Conservation (phyloP, 2,113 vertebrate species). For the Vulpes vulpes region DNA sequence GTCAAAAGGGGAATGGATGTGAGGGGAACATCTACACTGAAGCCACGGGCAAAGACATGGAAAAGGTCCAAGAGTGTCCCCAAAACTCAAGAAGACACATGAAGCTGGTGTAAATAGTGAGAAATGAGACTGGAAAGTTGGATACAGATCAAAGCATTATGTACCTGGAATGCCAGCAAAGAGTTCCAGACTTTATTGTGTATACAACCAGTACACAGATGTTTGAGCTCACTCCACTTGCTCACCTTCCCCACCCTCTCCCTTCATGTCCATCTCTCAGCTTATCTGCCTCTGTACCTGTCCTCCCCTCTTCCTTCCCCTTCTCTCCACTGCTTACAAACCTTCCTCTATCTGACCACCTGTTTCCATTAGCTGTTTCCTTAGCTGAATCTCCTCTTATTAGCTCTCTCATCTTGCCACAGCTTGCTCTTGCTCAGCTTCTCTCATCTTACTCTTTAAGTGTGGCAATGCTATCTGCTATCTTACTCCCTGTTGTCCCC, state of each 20-base stretch:
- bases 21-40: background rate
- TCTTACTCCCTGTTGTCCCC: background rate
- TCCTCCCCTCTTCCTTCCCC: background rate
- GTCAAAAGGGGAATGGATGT: background rate
- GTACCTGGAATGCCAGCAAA: background rate
- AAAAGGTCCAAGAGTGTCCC: background rate
- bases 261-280: accelerated
- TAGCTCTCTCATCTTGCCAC: background rate
- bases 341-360: background rate
- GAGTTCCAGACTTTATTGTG: background rate
- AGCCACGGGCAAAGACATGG: background rate
- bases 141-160: background rate
- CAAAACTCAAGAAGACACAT: background rate
- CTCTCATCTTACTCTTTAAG: background rate
- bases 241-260: background rate
- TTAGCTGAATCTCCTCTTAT: background rate
- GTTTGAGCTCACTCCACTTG: background rate
- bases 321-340: background rate
- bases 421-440: background rate
- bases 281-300: background rate
- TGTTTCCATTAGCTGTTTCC: background rate
- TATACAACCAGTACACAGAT: accelerated
- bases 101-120: background rate
- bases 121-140: background rate
- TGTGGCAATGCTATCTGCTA: too few relatives aligned